Evolutionary conservation across 2,797 vertebrate genomes (phyloP).

Genomic region (Morelia viridis): DNA sequence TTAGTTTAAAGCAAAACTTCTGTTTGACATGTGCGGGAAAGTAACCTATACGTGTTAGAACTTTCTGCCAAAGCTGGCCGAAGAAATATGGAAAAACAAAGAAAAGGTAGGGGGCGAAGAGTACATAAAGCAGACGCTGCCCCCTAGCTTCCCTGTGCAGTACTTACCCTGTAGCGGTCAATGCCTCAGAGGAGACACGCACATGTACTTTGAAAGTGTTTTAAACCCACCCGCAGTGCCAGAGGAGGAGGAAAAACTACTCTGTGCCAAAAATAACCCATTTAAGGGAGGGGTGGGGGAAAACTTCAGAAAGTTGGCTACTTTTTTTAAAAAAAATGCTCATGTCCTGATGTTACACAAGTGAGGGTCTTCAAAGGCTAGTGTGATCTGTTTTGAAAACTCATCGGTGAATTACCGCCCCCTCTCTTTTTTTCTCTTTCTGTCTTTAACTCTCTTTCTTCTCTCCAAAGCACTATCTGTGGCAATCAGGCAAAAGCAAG

Average conservation of each 20-base stretch:
- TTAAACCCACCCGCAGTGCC: slow-evolving; percentile 49
- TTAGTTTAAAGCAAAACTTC: slow-evolving; percentile 48
- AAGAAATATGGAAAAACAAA: neutral
- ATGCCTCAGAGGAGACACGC: slow-evolving; percentile 29
- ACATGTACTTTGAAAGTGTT: neutral
- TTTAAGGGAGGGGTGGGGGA: neutral
- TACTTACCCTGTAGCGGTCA: slow-evolving; percentile 10
- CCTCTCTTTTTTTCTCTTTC: neutral
- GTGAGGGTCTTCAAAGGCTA: slow-evolving; percentile 32
- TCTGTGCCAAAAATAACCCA: slow-evolving; percentile 30
- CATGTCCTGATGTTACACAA: slow-evolving; percentile 41
- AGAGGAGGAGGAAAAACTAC: slow-evolving; percentile 31
- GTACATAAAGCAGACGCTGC: neutral
- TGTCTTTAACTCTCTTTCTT: slow-evolving; percentile 50
- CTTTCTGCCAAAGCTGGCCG: slow-evolving; percentile 44
- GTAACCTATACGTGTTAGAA: slow-evolving; percentile 51
- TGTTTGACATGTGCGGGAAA: slow-evolving; percentile 65
- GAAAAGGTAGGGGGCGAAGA: neutral
- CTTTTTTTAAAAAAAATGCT: slow-evolving; percentile 37
- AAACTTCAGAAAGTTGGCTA: slow-evolving; percentile 38
- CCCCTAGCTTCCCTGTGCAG: slow-evolving; percentile 36
- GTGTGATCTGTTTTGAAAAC: slow-evolving; percentile 58
- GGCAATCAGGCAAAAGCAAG: slow-evolving; percentile 74
- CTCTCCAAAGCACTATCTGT: slow-evolving; percentile 76
- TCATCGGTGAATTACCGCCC: slow-evolving; percentile 48